Evolutionary conservation across 2,888 invertebrate species (phyloP).

Genomic region (Lasioglossum pauxillum): DNA sequence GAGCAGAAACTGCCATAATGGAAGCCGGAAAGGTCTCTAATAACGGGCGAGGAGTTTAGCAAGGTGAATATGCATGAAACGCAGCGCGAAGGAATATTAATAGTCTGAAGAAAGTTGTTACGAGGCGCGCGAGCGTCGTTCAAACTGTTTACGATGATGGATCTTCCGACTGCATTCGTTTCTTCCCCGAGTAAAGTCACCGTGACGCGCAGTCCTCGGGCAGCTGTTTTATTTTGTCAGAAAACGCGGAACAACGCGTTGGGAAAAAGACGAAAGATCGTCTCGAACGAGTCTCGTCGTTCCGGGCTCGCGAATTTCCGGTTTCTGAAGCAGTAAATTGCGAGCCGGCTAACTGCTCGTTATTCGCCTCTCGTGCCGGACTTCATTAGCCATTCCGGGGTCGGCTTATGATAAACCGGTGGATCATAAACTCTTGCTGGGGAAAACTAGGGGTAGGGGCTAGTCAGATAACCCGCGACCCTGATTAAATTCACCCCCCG

Average conservation of each 20-base stretch:
- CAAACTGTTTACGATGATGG: background rate
- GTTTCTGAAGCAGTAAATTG: constrained; percentile 18
- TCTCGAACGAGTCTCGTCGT: background rate
- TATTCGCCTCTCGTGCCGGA: background rate
- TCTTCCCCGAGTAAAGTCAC: background rate
- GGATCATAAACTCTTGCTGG: constrained; percentile 29
- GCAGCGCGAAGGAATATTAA: background rate
- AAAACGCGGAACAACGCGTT: too few relatives aligned
- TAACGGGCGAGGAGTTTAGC: constrained; percentile 1
- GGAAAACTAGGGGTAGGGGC: background rate
- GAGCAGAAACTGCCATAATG: background rate
- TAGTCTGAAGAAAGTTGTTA: background rate
- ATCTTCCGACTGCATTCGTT: background rate
- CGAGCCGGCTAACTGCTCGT: constrained; percentile 22
- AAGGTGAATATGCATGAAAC: constrained; percentile 2
- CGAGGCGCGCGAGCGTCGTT: background rate
- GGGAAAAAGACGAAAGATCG: background rate
- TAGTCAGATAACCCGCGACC: background rate
- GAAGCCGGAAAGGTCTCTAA: constrained; percentile 9
- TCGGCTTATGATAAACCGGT: constrained; percentile 26
- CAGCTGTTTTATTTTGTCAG: too few relatives aligned
- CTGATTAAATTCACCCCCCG: constrained; percentile 21
- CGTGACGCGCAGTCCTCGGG: too few relatives aligned
- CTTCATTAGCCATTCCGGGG: constrained; percentile 17
- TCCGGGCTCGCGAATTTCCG: constrained; percentile 5